Evolutionary conservation across 2,888 invertebrate species (phyloP), one percentile per base, ranked within the genome.

Genomic region (Stenchaetothrips biformis): DNA sequence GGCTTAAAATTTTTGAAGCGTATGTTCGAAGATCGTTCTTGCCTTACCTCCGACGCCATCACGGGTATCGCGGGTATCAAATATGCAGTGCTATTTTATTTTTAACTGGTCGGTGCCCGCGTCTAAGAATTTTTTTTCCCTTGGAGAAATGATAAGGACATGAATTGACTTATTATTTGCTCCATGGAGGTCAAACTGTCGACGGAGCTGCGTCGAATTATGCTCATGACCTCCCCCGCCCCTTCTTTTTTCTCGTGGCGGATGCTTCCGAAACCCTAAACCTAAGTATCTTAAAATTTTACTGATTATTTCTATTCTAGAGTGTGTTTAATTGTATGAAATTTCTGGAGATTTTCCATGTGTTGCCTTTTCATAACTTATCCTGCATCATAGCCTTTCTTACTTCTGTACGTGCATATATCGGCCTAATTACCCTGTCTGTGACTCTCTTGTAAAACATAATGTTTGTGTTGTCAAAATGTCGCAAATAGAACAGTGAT

Each of bases 371-470:
- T 7, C 25, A 74, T 21, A 25, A 25, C n/a, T 67, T 67, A 67
- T 9, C 9, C 67, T 21, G 11, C 25, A 21, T 13, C 7, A 8
- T 7, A 8, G 67, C 67, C 67, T 74, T 74, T 74, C 67, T 25
- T 74, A 25, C 67, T 21, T 74, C 67, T 74, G 67, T 74, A 16
- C 13, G 67, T 74, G 67, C 37, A 37, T 37, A 37, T 74, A 74
- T 74, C 67, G 67, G 67, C 67, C 67, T 74, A 74, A 74, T 74
- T 74, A 74, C 25, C 67, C 25, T 21, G 25, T 21, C 67, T 74
- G 67, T 74, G 67, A 74, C 1, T 74, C 11, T 74, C 67, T 74
- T 11, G 4, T 53, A 11, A 18, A 53, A 18, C 16, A 18, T 74
- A 74, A 2, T 6, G 21, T 74, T 74, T 74, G 11, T 74, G 21